Evolutionary conservation across 2,888 invertebrate genomes (phyloP), one percentile per base, ranked within the genome.

Genomic region (Ornithoptera priamus): DNA sequence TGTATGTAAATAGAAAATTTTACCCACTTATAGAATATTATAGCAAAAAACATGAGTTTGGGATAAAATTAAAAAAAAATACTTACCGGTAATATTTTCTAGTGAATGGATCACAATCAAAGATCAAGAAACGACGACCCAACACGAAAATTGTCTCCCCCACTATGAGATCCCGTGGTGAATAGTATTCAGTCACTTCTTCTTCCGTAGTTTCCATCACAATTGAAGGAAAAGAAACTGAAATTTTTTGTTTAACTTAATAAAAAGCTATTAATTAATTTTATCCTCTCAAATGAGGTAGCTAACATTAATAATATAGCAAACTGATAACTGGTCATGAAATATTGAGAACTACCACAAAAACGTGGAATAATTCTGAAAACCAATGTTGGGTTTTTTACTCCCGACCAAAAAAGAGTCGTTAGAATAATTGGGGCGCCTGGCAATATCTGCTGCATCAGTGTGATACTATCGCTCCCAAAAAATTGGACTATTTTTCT

Each of bases 31-130:
- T 39, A 10, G 12, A 15, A 15, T 15, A 50, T 17, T 15, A 17
- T 1, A 2, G 4, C 15, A 17, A 17, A 5, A 17, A 17, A 50
- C 50, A 15, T 4, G 50, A 50, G 3, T 18, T 17, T 50, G 5
- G 50, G 17, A 5, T 18, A 15, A 50, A 39, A 39, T 39, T 30
- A 30, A 50, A 18, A 17, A 17, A 53, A 53, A 53, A n/a, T 42
- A 62, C 36, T 36, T 76, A 91, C 89, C 79, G 93, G 83, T 94
- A 97, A 86, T 96, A 97, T 74, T 94, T 94, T 75, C 97, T 94
- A 0, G 97, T 97, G 85, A 96, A 97, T 22, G 90, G 84, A 80
- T 97, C 97, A 81, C 97, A 97, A 83, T 97, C 96, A 75, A 94
- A 95, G 6, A 98, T 85, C 12, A 97, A 89, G 86, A 97, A 96